Percentiles rank a stretch among this genome's conserved stretches.
Conservation (phyloP, 2,888 invertebrate species). For the Neoitamus cyanurus region DNA sequence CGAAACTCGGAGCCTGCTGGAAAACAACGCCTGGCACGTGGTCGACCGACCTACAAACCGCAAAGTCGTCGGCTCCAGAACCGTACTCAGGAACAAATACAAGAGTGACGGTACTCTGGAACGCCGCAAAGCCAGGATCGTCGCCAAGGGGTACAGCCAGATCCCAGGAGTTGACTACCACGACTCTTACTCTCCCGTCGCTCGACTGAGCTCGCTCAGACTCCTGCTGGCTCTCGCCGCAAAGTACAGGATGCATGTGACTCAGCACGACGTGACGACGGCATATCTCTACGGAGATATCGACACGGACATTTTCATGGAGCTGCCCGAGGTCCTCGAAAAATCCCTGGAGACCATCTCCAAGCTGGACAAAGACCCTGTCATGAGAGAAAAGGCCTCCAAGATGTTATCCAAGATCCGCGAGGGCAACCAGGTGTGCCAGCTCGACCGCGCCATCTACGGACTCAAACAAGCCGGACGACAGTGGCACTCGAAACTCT, state of each 20-base stretch:
- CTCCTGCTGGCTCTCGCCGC: not conserved
- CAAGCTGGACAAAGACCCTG: not conserved
- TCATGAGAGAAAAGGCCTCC: not conserved
- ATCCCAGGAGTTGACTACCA: not conserved
- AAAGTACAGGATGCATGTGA: not conserved
- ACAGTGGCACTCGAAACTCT: constrained; percentile 54
- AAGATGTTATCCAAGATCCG: not conserved
- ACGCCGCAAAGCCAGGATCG: constrained; percentile 13
- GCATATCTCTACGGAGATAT: constrained; percentile 21
- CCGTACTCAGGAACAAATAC: constrained; percentile 1
- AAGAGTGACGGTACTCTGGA: not conserved
- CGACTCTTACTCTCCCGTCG: constrained; percentile 7
- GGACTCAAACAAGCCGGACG: constrained; percentile 55
- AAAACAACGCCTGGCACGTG: constrained; percentile 6
- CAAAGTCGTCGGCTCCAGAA: constrained; percentile 3
- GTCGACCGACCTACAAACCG: not conserved
- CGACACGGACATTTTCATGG: not conserved
- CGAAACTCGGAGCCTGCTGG: not conserved
- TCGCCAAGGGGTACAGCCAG: constrained; percentile 23
- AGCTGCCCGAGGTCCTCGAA: not conserved
- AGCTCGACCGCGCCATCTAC: constrained; percentile 54
- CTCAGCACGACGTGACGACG: constrained; percentile 13
- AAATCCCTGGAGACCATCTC: not conserved
- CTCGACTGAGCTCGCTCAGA: not conserved
- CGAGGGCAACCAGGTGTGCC: constrained; percentile 49